These are phyloP conservation scores for Agonopterix alstromeriana DNA, from an alignment of 2,888 invertebrate species.

Conservation along the genomic window DNA sequence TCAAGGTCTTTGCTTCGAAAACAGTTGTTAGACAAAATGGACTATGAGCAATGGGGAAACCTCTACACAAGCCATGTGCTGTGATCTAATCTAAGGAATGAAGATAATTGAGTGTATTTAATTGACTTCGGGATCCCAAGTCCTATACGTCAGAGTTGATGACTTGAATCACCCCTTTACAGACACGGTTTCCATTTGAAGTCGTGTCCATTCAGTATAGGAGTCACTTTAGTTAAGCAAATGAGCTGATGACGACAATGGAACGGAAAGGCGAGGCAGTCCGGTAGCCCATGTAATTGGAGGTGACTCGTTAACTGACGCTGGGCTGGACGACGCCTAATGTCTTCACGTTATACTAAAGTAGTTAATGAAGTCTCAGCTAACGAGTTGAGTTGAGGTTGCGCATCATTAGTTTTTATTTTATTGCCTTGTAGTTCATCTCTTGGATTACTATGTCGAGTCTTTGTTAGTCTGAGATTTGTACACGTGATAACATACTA, in stretches of 20 bases:
- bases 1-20: slow-evolving; percentile 28
- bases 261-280: slow-evolving; percentile 20
- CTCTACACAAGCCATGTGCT: background rate
- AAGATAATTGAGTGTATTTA: background rate
- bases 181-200: too few relatives aligned
- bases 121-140: too few relatives aligned
- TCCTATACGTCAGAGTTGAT: too few relatives aligned
- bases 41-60: background rate
- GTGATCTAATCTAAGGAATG: background rate
- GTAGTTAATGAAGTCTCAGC: background rate
- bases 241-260: slow-evolving; percentile 7
- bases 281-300: slow-evolving; percentile 31
- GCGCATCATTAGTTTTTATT: slow-evolving; percentile 12
- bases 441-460: background rate
- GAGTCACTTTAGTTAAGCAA: background rate
- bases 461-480: slow-evolving; percentile 2
- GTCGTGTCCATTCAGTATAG: too few relatives aligned
- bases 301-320: slow-evolving; percentile 26
- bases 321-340: slow-evolving; percentile 9
- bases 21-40: background rate
- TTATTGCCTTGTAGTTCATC: slow-evolving; percentile 6
- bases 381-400: slow-evolving; percentile 6
- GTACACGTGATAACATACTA: slow-evolving; percentile 5
- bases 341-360: slow-evolving; percentile 1
- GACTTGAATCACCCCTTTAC: too few relatives aligned